Base-by-base conservation (phyloP, 2,888 invertebrate genomes). In the Phalangium opilio region DNA sequence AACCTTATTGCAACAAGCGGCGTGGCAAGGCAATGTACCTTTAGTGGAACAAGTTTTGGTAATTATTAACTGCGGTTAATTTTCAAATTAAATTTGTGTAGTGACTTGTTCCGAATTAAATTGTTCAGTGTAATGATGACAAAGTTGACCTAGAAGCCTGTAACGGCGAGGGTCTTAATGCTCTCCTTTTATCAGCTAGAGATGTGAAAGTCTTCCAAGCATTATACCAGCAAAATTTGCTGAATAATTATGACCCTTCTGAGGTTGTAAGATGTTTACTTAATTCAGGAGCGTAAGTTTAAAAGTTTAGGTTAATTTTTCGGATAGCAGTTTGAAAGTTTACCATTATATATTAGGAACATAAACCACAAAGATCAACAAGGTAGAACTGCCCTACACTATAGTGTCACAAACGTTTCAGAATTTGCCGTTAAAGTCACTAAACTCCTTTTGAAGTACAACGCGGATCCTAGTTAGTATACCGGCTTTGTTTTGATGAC, bases 321-420 rank as follows among this genome's bases (percentile, higher is more conserved):
- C 12, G 17, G 38, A 2, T 10, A 36, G 5, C 17, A 36, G n/a
- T 36, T 15, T 15, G 8, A 15, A 15, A 10, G 38, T n/a, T n/a
- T 27, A 27, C 27, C n/a, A n/a, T 36, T 36, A 36, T 8, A 10
- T 12, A 10, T 15, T 36, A 36, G 45, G 19, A 39, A 45, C 14
- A 39, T 45, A 17, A 45, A 45, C 40, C 39, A 45, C 12, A 36
- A 45, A 21, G 45, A 45, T 17, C 36, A 40, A 8, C 45, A 45
- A 20, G 45, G 45, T 15, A 36, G 45, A 21, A 45, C 39, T 14
- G 38, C 39, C 14, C 21, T 49, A 15, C 43, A 45, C 19, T 48
- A 48, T 14, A 36, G 36, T 32, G 27, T 27, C 8, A 8, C 27
- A 27, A 27, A 27, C 8, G 10, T 38, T 1, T 36, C 38, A 36